Evolutionary conservation across 1,140 invertebrate genomes (phyloP), one percentile per base, ranked within the genome.

Genomic region (Scaptomyza montana): DNA sequence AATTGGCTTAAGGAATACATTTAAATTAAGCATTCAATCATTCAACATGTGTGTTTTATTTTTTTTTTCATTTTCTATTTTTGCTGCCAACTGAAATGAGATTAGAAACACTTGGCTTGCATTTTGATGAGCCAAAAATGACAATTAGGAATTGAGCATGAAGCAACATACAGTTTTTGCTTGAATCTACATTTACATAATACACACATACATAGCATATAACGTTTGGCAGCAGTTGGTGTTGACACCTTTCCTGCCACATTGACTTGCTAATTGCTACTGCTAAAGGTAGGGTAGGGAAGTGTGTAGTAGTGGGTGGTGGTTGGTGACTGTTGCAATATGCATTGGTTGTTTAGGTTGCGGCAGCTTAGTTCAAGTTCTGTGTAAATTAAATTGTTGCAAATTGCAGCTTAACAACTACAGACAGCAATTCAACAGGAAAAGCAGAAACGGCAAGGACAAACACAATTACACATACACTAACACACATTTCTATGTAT

Each of bases 341-440:
- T 67, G 71, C 49, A 16, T 65, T 80, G 63, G 53, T 59, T 25
- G 72, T 59, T 66, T 71, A 74, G 68, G 68, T 46, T 54, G 49
- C 33, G 54, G 55, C 39, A 50, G 55, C 80, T 80, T 66, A 66
- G 57, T 59, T 80, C 62, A 68, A 86, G 69, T 74, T 65, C 57
- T 78, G 74, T 87, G 75, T 56, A 86, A 86, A 86, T 86, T 72
- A 86, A 87, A 86, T 86, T 78, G 82, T 81, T 81, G 70, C 81
- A 81, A 87, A 73, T 76, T 81, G 71, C 74, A 85, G 80, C 64
- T 72, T 66, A 84, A 50, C 72, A 76, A 28, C 39, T 49, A 7
- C 7, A 19, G 45, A 41, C 53, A 43, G 43, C 50, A 43, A 21
- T 25, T 12, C 30, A 65, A 36, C 8, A 36, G 66, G 66, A 84